Conservation (phyloP, 1,140 invertebrate species). For the Coelopa frigida region DNA sequence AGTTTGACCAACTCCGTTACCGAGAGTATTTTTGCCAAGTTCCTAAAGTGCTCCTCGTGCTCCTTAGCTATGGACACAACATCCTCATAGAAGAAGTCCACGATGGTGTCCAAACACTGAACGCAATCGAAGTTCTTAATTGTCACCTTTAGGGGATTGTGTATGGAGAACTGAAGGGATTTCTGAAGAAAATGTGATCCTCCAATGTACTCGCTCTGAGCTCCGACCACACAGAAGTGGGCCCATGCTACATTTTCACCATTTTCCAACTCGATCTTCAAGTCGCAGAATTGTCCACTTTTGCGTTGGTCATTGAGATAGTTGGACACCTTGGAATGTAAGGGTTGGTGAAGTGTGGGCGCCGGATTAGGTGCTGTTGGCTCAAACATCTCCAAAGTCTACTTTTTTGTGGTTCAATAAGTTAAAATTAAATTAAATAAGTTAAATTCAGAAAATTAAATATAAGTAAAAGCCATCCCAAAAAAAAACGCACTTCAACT, state of each 20-base stretch:
- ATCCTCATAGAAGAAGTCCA: constrained; percentile 41
- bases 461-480: no score
- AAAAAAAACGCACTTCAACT: no score
- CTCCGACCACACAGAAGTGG: constrained; percentile 37
- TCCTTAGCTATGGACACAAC: constrained; percentile 36
- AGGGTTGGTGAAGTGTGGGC: constrained; percentile 26
- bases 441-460: no score
- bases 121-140: constrained; percentile 33
- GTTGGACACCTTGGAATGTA: constrained; percentile 39
- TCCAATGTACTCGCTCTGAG: constrained; percentile 34
- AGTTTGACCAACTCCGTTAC: constrained; percentile 35
- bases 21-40: constrained; percentile 30
- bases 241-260: constrained; percentile 22
- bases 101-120: constrained; percentile 33
- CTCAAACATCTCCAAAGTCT: no score
- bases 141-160: constrained; percentile 37
- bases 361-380: no score
- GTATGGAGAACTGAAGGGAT: constrained; percentile 33
- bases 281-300: constrained; percentile 36
- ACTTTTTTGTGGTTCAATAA: no score
- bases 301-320: constrained; percentile 36
- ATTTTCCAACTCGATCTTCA: constrained; percentile 29
- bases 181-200: constrained; percentile 28
- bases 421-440: no score
- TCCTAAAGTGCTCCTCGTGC: constrained; percentile 33